phyloP scores from a whole-genome alignment of 2,113 vertebrate species.

The Tyrannus savana region DNA sequence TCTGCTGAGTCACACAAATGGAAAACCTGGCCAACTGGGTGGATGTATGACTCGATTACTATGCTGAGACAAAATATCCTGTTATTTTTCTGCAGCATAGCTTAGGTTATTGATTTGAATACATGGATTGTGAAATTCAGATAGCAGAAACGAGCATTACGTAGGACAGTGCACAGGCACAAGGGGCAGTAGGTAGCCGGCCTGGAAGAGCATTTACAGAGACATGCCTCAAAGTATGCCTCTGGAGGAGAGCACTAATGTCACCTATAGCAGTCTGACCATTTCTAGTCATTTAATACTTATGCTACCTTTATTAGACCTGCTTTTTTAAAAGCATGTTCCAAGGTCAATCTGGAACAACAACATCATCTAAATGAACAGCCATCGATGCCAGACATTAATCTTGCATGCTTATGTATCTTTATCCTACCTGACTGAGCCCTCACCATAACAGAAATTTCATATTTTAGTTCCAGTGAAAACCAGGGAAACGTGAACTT shows the following conservation, averaged over 20 bases:
- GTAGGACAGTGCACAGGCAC: background rate
- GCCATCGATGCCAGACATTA: background rate
- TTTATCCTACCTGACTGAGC: background rate
- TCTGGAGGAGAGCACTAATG: background rate
- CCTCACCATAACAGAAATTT: background rate
- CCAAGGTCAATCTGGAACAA: background rate
- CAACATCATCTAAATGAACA: background rate
- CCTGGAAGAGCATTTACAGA: background rate
- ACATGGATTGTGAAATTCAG: background rate
- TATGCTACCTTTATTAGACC: background rate
- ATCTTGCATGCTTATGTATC: background rate
- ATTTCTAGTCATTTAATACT: background rate
- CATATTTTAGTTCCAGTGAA: background rate
- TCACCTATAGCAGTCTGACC: background rate
- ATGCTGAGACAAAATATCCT: background rate
- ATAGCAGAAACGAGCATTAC: background rate
- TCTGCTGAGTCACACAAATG: constrained; percentile 7
- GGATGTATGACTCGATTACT: background rate
- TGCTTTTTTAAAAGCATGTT: background rate
- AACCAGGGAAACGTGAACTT: background rate
- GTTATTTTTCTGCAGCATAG: background rate
- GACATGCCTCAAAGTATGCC: background rate
- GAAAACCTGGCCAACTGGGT: background rate
- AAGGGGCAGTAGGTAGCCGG: background rate
- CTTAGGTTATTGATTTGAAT: background rate